Evolutionary conservation across 2,888 invertebrate genomes (phyloP).

Genomic region (Acrocyrtus sp.): DNA sequence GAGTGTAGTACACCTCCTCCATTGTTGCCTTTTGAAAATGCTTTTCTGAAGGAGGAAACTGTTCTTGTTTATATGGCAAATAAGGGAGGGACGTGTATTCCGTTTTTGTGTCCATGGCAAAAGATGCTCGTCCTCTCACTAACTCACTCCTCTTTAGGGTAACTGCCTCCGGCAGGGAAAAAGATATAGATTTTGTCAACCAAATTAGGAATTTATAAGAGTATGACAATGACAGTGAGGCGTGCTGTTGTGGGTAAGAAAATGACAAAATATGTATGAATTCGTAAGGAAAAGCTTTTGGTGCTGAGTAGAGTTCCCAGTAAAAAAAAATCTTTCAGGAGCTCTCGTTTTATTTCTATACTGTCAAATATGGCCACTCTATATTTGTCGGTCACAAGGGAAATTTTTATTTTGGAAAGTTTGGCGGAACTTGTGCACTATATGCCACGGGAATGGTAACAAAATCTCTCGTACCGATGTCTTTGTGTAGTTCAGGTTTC

Average conservation of each 20-base stretch:
- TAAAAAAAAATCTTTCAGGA: too few relatives aligned
- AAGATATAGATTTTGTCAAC: slow-evolving; percentile 20
- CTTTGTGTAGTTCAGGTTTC: too few relatives aligned
- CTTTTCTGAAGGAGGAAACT: neutral
- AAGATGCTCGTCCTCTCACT: slow-evolving; percentile 17
- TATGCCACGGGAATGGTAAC: slow-evolving; percentile 14
- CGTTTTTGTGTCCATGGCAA: slow-evolving; percentile 18
- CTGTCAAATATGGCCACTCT: too few relatives aligned
- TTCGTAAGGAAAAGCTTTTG: neutral
- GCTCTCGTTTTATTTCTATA: too few relatives aligned
- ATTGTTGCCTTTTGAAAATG: too few relatives aligned
- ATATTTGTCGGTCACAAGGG: too few relatives aligned
- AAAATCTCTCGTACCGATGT: too few relatives aligned
- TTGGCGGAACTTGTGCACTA: neutral
- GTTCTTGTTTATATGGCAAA: slow-evolving; percentile 4
- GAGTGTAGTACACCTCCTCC: neutral
- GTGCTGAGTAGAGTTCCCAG: too few relatives aligned
- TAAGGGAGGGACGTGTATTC: slow-evolving; percentile 20
- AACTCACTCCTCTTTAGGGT: neutral
- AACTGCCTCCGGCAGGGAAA: slow-evolving; percentile 16
- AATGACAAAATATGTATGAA: too few relatives aligned
- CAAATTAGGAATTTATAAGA: slow-evolving; percentile 37
- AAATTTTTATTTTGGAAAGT: slow-evolving; percentile 4
- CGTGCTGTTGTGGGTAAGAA: too few relatives aligned
- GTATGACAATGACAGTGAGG: slow-evolving; percentile 37